phyloP scores from a whole-genome alignment of 2,888 invertebrate genomes.

The Volucella bombylans region DNA sequence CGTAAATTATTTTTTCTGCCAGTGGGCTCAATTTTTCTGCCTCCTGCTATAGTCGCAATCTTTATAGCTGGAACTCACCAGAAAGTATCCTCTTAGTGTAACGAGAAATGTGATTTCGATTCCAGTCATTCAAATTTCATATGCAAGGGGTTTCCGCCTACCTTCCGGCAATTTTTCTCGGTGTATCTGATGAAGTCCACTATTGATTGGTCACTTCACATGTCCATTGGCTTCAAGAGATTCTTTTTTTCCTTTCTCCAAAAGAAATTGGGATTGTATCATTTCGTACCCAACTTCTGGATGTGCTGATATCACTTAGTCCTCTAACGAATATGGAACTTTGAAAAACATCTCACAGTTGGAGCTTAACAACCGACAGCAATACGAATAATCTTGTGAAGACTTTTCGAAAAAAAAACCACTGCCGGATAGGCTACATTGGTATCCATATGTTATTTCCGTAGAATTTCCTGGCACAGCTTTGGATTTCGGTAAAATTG shows the following conservation, averaged over 20 bases:
- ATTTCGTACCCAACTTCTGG: not conserved
- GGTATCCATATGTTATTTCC: too few relatives aligned
- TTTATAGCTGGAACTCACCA: too few relatives aligned
- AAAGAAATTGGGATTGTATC: constrained; percentile 23
- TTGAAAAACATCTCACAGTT: not conserved
- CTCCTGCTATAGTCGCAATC: too few relatives aligned
- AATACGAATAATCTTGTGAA: not conserved
- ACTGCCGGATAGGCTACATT: too few relatives aligned
- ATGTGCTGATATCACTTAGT: not conserved
- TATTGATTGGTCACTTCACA: constrained; percentile 40
- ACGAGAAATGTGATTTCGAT: too few relatives aligned
- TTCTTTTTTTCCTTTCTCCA: not conserved
- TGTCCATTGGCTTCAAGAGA: not conserved
- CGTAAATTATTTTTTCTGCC: too few relatives aligned
- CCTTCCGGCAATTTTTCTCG: not conserved
- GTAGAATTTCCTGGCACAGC: too few relatives aligned
- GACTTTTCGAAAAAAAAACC: not conserved
- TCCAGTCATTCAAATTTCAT: not conserved
- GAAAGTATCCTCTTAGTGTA: too few relatives aligned
- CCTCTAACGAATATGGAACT: not conserved
- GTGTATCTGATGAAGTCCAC: constrained; percentile 31
- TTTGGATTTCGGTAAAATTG: too few relatives aligned
- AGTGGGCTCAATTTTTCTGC: too few relatives aligned
- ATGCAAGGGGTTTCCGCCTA: not conserved
- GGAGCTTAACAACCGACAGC: constrained; percentile 3